Conservation (phyloP, 2,113 vertebrate genomes). For the Neolamprologus tretocephalus region DNA sequence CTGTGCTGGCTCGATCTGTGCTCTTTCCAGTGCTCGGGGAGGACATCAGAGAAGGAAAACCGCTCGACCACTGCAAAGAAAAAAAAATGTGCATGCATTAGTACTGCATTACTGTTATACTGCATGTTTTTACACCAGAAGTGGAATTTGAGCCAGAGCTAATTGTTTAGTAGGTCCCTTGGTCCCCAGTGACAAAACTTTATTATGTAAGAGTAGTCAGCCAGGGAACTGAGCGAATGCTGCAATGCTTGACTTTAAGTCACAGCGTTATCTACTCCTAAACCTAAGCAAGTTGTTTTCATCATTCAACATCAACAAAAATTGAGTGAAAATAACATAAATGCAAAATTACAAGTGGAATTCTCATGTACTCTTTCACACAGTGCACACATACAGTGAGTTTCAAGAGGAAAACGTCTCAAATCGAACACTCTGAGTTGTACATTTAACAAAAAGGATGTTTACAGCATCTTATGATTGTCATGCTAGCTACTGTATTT, state of each 20-base stretch:
- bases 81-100: background rate
- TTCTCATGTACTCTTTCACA: background rate
- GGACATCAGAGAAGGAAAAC: background rate
- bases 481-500: background rate
- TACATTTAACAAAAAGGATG: background rate
- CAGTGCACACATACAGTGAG: background rate
- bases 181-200: background rate
- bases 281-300: background rate
- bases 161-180: background rate
- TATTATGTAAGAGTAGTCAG: background rate
- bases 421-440: background rate
- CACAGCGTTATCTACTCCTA: background rate
- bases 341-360: background rate
- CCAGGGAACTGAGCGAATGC: background rate
- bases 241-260: background rate
- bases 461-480: background rate
- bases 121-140: background rate
- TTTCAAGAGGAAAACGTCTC: background rate
- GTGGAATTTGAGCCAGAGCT: background rate
- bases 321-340: background rate
- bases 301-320: background rate
- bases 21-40: background rate
- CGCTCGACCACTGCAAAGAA: background rate
- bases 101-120: background rate
- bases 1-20: background rate